A percentile compares a stretch with the other conserved stretches of the same genome.
Evolutionary conservation across 2,113 vertebrate genomes (phyloP).

Genomic region (Psilopsiagon aymara): DNA sequence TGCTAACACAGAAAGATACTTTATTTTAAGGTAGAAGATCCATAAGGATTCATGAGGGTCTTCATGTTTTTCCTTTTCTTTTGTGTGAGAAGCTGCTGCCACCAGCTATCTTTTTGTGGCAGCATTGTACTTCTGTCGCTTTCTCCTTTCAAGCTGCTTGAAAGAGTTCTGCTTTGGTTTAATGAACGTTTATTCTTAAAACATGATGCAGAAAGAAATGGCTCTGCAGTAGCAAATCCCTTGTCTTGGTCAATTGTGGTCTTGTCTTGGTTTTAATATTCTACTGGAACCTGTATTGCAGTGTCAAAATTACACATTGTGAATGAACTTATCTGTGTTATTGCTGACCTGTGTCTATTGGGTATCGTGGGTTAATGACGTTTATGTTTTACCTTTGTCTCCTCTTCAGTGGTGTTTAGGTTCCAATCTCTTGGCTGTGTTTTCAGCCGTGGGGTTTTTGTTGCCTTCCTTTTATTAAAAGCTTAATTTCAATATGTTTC

Average conservation of each 20-base stretch:
- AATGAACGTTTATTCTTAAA: neutral
- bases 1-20: neutral
- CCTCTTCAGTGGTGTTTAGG: neutral
- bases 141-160: neutral
- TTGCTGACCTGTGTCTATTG: neutral
- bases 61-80: neutral
- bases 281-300: neutral
- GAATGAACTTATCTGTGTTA: neutral
- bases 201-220: neutral
- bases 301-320: neutral
- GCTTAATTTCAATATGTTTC: neutral
- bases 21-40: neutral
- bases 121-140: neutral
- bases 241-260: accelerated
- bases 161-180: neutral
- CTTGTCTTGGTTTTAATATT: neutral
- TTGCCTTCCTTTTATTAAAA: neutral
- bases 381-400: neutral
- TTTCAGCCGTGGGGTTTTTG: neutral
- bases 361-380: neutral
- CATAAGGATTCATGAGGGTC: neutral
- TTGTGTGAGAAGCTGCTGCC: neutral
- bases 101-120: neutral
- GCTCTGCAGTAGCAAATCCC: neutral
- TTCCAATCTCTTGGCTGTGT: neutral